Conservation (phyloP, 2,797 vertebrate species). For the Alosa sapidissima region DNA sequence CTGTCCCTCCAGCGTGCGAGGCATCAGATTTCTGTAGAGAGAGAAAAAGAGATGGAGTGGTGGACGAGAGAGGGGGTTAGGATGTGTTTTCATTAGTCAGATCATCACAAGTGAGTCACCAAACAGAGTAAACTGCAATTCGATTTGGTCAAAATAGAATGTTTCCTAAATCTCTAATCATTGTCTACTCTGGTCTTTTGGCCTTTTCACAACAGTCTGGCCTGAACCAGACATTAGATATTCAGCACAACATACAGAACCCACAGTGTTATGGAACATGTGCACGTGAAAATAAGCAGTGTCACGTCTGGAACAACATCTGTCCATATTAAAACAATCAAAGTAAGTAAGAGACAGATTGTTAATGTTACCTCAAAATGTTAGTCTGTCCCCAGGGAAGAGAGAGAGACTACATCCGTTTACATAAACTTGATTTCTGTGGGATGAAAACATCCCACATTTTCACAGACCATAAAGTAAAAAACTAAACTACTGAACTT, state of each 20-base stretch:
- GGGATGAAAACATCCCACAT: neutral
- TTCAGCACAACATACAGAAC: neutral
- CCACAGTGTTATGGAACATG: neutral
- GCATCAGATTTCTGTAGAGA: slow-evolving; percentile 85
- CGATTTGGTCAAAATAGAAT: neutral
- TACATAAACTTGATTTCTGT: neutral
- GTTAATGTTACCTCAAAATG: neutral
- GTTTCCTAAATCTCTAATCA: neutral
- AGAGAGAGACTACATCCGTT: neutral
- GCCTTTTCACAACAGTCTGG: neutral
- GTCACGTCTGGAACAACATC: neutral
- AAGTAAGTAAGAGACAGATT: neutral
- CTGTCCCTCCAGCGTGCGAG: slow-evolving; percentile 87
- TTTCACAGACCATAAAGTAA: neutral
- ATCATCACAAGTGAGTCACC: neutral
- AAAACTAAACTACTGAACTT: neutral
- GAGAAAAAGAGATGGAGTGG: neutral
- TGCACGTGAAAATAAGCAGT: neutral
- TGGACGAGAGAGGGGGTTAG: neutral
- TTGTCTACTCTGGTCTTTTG: neutral
- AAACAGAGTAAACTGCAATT: neutral
- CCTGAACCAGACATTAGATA: neutral
- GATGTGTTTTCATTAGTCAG: neutral
- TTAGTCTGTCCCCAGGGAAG: neutral
- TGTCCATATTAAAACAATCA: neutral